These are phyloP conservation scores for Meloidogyne chitwoodi DNA, from an alignment of 1,140 invertebrate genomes.

Conservation along the genomic window DNA sequence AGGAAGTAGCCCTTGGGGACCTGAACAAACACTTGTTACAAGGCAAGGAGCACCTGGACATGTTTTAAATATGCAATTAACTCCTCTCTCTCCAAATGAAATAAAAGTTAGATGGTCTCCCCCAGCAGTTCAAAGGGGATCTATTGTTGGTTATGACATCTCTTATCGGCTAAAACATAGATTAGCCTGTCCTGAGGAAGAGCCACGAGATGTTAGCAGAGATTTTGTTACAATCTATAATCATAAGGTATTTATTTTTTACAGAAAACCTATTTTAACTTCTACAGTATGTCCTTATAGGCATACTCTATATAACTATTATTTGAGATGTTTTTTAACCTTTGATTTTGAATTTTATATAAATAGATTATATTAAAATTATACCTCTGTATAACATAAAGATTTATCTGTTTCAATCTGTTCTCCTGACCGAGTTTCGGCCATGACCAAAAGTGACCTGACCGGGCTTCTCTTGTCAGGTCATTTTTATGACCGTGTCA, in stretches of 20 bases:
- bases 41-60: slow-evolving; percentile 56
- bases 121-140: slow-evolving; percentile 45
- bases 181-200: slow-evolving; percentile 57
- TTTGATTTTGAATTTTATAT: too few relatives aligned
- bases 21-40: slow-evolving; percentile 55
- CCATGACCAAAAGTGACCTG: too few relatives aligned
- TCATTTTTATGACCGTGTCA: too few relatives aligned
- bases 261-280: too few relatives aligned
- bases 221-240: slow-evolving; percentile 60
- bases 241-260: slow-evolving; percentile 56
- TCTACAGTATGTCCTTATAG: too few relatives aligned
- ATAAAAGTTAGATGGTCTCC: slow-evolving; percentile 51
- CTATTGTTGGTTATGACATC: slow-evolving; percentile 59
- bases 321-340: too few relatives aligned
- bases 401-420: too few relatives aligned
- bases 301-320: too few relatives aligned
- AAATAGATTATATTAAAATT: too few relatives aligned
- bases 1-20: slow-evolving; percentile 49
- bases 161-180: slow-evolving; percentile 58
- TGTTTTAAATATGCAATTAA: slow-evolving; percentile 51
- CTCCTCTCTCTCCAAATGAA: slow-evolving; percentile 57
- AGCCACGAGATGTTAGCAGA: slow-evolving; percentile 57
- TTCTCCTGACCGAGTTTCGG: too few relatives aligned
- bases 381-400: too few relatives aligned
- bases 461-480: too few relatives aligned